Percentiles rank a stretch among this genome's conserved stretches.
These are phyloP conservation scores for Ormyrus nitidulus DNA, from an alignment of 2,888 invertebrate genomes.

Conservation along the genomic window DNA sequence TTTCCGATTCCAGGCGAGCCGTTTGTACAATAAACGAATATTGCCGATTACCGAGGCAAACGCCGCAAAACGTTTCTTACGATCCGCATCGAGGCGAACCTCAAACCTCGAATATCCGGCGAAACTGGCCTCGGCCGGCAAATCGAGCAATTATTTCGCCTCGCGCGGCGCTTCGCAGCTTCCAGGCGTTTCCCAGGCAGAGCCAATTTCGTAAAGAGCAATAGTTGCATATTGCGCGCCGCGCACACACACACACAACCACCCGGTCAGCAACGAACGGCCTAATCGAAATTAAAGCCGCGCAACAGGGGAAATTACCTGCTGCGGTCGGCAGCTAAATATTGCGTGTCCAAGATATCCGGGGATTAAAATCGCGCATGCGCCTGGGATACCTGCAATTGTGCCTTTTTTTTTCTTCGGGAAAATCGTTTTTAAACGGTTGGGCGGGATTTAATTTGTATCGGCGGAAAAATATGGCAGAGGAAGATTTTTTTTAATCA, in stretches of 20 bases:
- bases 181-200: neutral
- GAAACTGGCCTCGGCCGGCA: too few species aligned
- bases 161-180: neutral
- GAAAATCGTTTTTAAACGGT: too few species aligned
- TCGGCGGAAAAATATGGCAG: too few species aligned
- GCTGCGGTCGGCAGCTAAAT: neutral
- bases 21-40: too few species aligned
- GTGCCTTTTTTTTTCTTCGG: neutral
- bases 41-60: too few species aligned
- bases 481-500: too few species aligned
- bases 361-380: neutral
- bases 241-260: neutral
- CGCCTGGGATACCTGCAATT: neutral
- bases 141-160: neutral
- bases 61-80: too few species aligned
- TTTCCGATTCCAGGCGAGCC: too few species aligned
- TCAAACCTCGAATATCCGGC: too few species aligned
- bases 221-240: neutral
- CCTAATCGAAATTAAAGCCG: slow-evolving; percentile 42
- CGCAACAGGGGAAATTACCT: slow-evolving; percentile 50
- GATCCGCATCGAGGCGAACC: too few species aligned
- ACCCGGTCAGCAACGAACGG: neutral
- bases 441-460: too few species aligned
- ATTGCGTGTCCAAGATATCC: too few species aligned
- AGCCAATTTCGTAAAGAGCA: slow-evolving; percentile 30